phyloP scores from a whole-genome alignment of 2,797 vertebrate species.

The Eulemur albifrons region DNA sequence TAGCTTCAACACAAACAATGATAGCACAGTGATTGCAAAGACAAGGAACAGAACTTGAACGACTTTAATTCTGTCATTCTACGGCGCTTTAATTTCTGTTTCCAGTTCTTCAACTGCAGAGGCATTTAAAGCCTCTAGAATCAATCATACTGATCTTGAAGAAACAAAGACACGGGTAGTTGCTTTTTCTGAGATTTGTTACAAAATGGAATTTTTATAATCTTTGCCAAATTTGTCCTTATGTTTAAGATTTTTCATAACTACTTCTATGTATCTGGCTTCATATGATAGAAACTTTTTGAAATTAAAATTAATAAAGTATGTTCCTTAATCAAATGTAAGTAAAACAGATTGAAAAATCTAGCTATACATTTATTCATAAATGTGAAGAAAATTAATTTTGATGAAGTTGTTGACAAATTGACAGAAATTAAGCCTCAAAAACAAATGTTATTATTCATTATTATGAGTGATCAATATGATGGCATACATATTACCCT shows the following conservation, averaged over 20 bases:
- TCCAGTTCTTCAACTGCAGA: neutral
- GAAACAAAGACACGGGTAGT: neutral
- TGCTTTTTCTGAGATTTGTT: neutral
- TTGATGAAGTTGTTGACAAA: neutral
- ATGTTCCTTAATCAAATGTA: neutral
- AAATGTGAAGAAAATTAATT: neutral
- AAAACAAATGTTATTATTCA: neutral
- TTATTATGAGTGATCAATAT: neutral
- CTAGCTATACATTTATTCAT: neutral
- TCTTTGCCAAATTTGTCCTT: neutral
- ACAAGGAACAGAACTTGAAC: neutral
- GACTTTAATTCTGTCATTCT: neutral
- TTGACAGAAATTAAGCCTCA: neutral
- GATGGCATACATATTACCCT: neutral
- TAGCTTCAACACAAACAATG: neutral
- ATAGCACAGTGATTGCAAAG: neutral
- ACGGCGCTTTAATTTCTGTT: neutral
- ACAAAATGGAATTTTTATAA: neutral
- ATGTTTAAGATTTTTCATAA: neutral
- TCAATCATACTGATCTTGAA: neutral
- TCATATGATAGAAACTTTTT: neutral
- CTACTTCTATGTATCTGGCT: neutral
- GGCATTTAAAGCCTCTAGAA: neutral
- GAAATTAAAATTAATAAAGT: neutral
- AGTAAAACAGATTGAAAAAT: neutral